phyloP scores from a whole-genome alignment of 2,888 invertebrate genomes.

The Troides helena region DNA sequence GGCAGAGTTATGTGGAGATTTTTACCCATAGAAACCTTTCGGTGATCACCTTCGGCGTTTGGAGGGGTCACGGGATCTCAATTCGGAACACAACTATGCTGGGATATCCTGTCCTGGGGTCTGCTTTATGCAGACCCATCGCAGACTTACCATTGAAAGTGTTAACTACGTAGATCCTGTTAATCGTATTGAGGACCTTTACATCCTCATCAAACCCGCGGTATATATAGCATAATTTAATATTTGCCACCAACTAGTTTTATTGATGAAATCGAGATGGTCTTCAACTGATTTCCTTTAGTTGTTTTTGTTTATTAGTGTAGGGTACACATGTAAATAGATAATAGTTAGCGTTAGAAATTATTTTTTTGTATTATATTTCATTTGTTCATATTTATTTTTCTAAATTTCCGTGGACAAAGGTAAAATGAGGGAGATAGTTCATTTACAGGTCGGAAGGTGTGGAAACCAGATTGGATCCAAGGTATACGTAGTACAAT shows the following conservation, averaged over 20 bases:
- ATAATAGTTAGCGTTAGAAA: slow-evolving; percentile 41
- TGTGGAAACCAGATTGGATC: slow-evolving; percentile 86
- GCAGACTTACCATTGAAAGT: too few species aligned
- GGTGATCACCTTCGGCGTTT: too few species aligned
- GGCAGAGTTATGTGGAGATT: too few species aligned
- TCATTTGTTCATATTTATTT: slow-evolving; percentile 40
- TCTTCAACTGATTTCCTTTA: slow-evolving; percentile 8
- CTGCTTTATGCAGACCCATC: too few species aligned
- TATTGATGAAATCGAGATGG: slow-evolving; percentile 18
- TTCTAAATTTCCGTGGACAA: slow-evolving; percentile 45
- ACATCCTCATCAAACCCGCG: too few species aligned
- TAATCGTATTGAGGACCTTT: too few species aligned
- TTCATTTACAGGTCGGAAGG: slow-evolving; percentile 84
- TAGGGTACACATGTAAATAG: slow-evolving; percentile 45
- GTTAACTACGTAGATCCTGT: too few species aligned
- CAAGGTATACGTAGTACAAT: slow-evolving; percentile 78
- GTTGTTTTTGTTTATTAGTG: slow-evolving; percentile 44
- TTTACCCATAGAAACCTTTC: too few species aligned
- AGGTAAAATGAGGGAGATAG: slow-evolving; percentile 87
- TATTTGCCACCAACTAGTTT: slow-evolving; percentile 14
- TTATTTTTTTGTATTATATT: slow-evolving; percentile 39
- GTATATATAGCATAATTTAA: neutral
- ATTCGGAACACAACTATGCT: too few species aligned
- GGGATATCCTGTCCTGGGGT: too few species aligned
- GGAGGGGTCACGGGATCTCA: too few species aligned